Conservation (phyloP, 1,140 invertebrate genomes). For the Drosophila trapezifrons region DNA sequence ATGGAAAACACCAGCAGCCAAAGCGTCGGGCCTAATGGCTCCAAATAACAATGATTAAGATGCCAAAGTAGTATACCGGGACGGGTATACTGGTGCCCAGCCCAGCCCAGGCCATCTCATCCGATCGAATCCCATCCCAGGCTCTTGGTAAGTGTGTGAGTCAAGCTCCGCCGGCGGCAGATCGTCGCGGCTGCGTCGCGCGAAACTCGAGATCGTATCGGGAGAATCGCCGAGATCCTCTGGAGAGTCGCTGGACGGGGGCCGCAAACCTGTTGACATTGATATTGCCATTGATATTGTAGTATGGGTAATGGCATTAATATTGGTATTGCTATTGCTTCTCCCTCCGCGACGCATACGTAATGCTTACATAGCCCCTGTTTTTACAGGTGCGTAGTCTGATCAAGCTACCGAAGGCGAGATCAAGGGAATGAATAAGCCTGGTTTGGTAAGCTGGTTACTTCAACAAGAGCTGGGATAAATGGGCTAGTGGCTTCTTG, state of each 20-base stretch:
- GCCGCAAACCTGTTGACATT: slow-evolving; percentile 71
- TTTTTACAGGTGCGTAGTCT: slow-evolving; percentile 38
- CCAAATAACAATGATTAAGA: slow-evolving; percentile 80
- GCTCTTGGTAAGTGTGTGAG: slow-evolving; percentile 28
- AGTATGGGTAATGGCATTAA: slow-evolving; percentile 65
- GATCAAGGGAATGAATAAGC: slow-evolving; percentile 1
- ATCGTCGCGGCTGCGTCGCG: slow-evolving; percentile 39
- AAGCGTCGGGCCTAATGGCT: slow-evolving; percentile 67
- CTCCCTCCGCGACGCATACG: slow-evolving; percentile 19
- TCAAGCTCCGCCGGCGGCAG: slow-evolving; percentile 47
- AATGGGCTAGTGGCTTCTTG: too few relatives aligned
- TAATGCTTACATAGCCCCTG: slow-evolving; percentile 8
- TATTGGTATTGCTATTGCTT: slow-evolving; percentile 63
- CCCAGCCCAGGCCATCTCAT: slow-evolving; percentile 8
- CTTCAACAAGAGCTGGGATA: slow-evolving; percentile 2
- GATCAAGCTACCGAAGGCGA: slow-evolving; percentile 7
- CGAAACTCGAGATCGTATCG: slow-evolving; percentile 58
- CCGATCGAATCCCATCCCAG: slow-evolving; percentile 6
- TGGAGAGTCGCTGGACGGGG: slow-evolving; percentile 14
- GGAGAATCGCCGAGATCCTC: slow-evolving; percentile 42
- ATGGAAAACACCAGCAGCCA: slow-evolving; percentile 75
- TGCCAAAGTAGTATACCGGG: slow-evolving; percentile 37
- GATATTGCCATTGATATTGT: slow-evolving; percentile 65
- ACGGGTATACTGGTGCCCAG: neutral
- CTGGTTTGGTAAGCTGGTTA: slow-evolving; percentile 21